phyloP scores from a whole-genome alignment of 2,113 vertebrate genomes.

The Rhinopomastus cyanomelas region DNA sequence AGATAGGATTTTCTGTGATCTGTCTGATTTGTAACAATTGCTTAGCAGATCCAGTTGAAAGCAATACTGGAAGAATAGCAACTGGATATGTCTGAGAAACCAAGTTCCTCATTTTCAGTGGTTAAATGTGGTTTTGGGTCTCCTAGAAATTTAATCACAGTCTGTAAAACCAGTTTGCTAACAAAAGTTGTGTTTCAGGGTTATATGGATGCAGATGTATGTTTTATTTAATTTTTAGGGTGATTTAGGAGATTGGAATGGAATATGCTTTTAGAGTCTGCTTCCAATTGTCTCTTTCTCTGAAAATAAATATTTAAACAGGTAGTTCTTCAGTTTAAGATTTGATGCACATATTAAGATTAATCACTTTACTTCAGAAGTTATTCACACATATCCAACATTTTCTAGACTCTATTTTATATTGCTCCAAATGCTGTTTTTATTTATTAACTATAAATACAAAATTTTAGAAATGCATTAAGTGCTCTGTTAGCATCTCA shows the following conservation, averaged over 20 bases:
- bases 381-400: neutral
- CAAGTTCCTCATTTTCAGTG: neutral
- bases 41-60: neutral
- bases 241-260: neutral
- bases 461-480: neutral
- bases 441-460: neutral
- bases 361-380: neutral
- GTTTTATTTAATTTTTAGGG: neutral
- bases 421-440: neutral
- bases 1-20: neutral
- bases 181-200: slow-evolving; percentile 39
- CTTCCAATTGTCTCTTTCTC: neutral
- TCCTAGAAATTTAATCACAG: neutral
- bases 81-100: neutral
- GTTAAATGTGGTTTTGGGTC: neutral
- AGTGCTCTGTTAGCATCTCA: neutral
- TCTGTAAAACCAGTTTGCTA: slow-evolving; percentile 58
- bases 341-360: neutral
- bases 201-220: neutral
- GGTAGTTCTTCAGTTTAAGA: neutral
- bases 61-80: neutral
- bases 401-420: neutral
- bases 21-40: neutral
- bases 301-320: neutral
- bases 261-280: neutral